Percentiles rank a stretch among this genome's conserved stretches.
These are phyloP conservation scores for Teleogryllus occipitalis DNA, from an alignment of 1,140 invertebrate species.

Conservation along the genomic window DNA sequence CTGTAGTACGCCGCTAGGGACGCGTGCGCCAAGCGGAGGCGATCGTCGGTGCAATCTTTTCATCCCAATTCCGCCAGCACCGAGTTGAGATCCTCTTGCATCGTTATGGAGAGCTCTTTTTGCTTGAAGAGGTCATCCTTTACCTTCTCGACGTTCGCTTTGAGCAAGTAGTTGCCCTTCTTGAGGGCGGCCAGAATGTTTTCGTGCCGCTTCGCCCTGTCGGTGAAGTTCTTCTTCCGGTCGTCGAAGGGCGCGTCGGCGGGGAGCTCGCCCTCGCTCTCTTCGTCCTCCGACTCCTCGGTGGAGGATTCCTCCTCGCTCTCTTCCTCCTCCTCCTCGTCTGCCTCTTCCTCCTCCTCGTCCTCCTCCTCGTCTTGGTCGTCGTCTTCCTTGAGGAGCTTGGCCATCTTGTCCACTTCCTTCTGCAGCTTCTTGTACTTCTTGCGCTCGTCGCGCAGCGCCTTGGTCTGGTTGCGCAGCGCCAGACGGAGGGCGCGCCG, in stretches of 20 bases:
- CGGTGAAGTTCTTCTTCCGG: slow-evolving; percentile 53
- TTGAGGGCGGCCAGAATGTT: slow-evolving; percentile 65
- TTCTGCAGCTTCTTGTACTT: slow-evolving; percentile 56
- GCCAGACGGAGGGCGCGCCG: slow-evolving; percentile 64
- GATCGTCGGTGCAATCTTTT: not conserved
- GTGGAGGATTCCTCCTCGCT: slow-evolving; percentile 47
- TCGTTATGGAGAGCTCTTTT: slow-evolving; percentile 59
- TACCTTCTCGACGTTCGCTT: slow-evolving; percentile 73
- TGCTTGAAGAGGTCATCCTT: slow-evolving; percentile 77
- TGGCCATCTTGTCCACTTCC: slow-evolving; percentile 83
- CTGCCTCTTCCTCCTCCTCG: slow-evolving; percentile 47
- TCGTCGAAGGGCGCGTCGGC: slow-evolving; percentile 53
- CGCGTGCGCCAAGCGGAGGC: too few relatives aligned
- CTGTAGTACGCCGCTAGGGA: not conserved
- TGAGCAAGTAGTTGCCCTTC: slow-evolving; percentile 76
- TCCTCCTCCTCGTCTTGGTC: slow-evolving; percentile 51
- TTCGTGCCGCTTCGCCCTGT: slow-evolving; percentile 58
- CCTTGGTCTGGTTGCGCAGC: slow-evolving; percentile 67
- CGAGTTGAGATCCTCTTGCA: slow-evolving; percentile 76
- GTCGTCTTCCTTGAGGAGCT: slow-evolving; percentile 68
- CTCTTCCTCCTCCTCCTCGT: slow-evolving; percentile 49
- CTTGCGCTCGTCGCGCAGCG: slow-evolving; percentile 47
- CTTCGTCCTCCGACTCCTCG: slow-evolving; percentile 44
- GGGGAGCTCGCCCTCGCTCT: slow-evolving; percentile 53
- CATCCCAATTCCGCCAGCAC: slow-evolving; percentile 62